Evolutionary conservation across 2,113 vertebrate species (phyloP).

Genomic region (Lamprologus lemairii): DNA sequence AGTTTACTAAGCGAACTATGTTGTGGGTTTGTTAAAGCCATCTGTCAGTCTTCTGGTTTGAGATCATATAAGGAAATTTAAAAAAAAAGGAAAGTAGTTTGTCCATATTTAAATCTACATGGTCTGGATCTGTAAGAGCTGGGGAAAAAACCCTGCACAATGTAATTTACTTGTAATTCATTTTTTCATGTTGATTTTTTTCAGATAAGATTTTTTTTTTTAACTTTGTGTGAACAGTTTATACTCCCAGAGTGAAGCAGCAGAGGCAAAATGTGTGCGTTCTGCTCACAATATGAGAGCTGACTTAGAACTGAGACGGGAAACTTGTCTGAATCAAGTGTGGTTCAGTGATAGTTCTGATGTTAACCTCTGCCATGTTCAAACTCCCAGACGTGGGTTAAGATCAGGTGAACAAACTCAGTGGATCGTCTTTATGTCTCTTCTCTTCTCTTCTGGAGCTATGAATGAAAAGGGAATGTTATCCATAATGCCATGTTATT

Average conservation of each 20-base stretch:
- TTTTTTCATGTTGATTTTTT: background rate
- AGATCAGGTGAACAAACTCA: conserved; percentile 18
- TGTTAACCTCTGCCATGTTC: conserved; percentile 21
- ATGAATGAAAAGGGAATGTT: background rate
- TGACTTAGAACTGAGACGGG: background rate
- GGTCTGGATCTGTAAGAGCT: background rate
- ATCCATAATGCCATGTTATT: background rate
- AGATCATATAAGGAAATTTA: background rate
- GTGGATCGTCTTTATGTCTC: background rate
- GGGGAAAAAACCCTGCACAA: background rate
- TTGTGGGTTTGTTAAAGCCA: background rate
- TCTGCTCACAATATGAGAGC: background rate
- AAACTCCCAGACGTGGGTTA: conserved; percentile 27
- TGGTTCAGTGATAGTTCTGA: conserved; percentile 27
- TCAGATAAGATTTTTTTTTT: background rate
- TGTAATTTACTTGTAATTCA: background rate
- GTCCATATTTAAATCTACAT: background rate
- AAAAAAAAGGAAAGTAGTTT: background rate
- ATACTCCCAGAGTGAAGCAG: background rate
- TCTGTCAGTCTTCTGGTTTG: background rate
- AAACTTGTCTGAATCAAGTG: conserved; percentile 4
- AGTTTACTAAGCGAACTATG: background rate
- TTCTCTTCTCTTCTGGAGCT: background rate
- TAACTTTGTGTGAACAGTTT: background rate
- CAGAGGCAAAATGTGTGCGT: background rate